A percentile compares a stretch with the other conserved stretches of the same genome.
Evolutionary conservation across 2,888 invertebrate species (phyloP).

Genomic region (Thecocarcelia acutangulata): DNA sequence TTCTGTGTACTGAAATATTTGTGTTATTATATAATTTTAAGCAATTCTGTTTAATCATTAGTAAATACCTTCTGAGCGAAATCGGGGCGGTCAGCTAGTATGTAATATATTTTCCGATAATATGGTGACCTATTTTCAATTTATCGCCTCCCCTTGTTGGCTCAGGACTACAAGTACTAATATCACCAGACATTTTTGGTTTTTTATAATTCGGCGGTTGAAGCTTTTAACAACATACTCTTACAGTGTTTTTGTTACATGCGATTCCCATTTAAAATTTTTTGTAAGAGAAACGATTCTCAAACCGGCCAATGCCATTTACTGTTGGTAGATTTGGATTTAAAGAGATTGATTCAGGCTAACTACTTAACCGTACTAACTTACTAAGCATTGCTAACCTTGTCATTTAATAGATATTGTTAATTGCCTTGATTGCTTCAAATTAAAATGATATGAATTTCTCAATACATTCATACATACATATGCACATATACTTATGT

Average conservation of each 20-base stretch:
- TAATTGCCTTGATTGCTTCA: slow-evolving; percentile 33
- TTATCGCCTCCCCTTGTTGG: no score
- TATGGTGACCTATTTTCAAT: no score
- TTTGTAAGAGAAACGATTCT: slow-evolving; percentile 8
- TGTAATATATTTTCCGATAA: no score
- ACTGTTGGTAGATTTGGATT: slow-evolving; percentile 5
- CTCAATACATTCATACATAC: slow-evolving; percentile 13
- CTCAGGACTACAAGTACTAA: no score
- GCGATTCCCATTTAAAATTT: slow-evolving; percentile 8
- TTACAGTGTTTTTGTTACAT: not conserved
- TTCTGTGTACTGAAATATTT: no score
- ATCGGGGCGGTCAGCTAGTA: no score
- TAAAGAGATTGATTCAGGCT: slow-evolving; percentile 20
- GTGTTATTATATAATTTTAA: no score
- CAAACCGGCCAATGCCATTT: slow-evolving; percentile 14
- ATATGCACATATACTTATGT: not conserved
- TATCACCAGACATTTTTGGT: no score
- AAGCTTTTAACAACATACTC: no score
- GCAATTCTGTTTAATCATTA: no score
- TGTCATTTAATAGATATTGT: slow-evolving; percentile 34
- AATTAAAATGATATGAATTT: slow-evolving; percentile 17
- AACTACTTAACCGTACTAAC: not conserved
- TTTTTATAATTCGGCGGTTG: no score
- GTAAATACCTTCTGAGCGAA: no score
- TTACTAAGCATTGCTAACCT: slow-evolving; percentile 15